Base-by-base conservation (phyloP, 23 tunicate species). In the Styela plicata region DNA sequence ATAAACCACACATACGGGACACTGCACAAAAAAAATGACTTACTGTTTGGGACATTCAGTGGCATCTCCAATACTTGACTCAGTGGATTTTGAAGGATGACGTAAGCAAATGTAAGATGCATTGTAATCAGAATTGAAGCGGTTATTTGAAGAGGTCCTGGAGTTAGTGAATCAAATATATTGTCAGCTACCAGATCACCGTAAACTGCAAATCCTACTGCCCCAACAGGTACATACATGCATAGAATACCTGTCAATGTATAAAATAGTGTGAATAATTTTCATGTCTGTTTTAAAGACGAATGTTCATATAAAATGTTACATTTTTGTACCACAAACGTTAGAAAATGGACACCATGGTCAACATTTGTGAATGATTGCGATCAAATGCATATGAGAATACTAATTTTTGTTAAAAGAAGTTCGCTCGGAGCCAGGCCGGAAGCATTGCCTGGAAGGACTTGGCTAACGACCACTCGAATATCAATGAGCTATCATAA, bases 41-140 rank as follows among this genome's bases (percentile, higher is more conserved):
- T 77, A 93, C 98, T 78, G 37, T 93, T 84, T 2, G 92, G 92
- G 23, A 96, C 69, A 21, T 80, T 79, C 16, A 96, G 81, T 1
- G 99, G 94, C 70, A 84, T 75, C 68, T 96, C 99, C 64, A 91
- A 78, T 28, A 94, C 90, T 78, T 91, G 97, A 71, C 93, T 88
- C 2, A 96, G 82, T 0, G 99, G 99, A 79, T 96, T 96, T 87
- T 96, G 99, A 3, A 96, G 64, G 57, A 96, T 96, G 34, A 91
- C 97, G 62, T 91, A 96, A 16, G 99, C 99, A 75, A 86, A 96
- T 21, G 88, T 82, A n/a, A 96, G 74, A 68, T 96, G 99, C 86
- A 89, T 87, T 13, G 99, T 96, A 31, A 96, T 91, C 2, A 96
- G 87, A 25, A 96, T 82, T 16, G 92, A 70, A 2, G 97, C 88